phyloP scores from a whole-genome alignment of 2,888 invertebrate genomes.

The Platycheirus rosarum region DNA sequence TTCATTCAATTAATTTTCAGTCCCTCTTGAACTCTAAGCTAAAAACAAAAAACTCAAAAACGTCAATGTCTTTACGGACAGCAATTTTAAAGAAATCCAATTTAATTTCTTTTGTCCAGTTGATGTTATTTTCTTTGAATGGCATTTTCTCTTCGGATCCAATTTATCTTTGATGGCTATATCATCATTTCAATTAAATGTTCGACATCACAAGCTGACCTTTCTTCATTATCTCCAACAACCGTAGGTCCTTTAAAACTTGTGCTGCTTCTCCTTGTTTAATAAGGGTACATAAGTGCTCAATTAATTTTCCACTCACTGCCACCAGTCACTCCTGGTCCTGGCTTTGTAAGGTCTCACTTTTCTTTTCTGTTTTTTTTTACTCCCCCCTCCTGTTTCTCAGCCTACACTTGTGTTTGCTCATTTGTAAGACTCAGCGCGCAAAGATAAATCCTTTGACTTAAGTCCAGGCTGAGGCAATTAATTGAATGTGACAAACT shows the following conservation, averaged over 20 bases:
- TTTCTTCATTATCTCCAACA: slow-evolving; percentile 20
- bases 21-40: neutral
- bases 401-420: slow-evolving; percentile 7
- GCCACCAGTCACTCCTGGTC: slow-evolving; percentile 29
- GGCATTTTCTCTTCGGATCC: neutral
- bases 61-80: neutral
- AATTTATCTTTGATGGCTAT: neutral
- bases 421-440: slow-evolving; percentile 40
- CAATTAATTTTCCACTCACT: slow-evolving; percentile 61
- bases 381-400: slow-evolving; percentile 1
- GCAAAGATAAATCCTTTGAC: slow-evolving; percentile 40
- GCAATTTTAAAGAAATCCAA: slow-evolving; percentile 22
- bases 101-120: slow-evolving; percentile 11
- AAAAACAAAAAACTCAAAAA: slow-evolving; percentile 11
- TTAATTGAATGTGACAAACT: slow-evolving; percentile 54
- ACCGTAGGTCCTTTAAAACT: slow-evolving; percentile 1
- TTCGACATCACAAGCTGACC: slow-evolving; percentile 13
- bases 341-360: neutral
- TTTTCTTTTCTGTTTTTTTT: neutral
- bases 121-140: slow-evolving; percentile 4
- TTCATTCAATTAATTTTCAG: neutral
- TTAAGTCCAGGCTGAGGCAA: slow-evolving; percentile 34
- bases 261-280: neutral
- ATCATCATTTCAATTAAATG: slow-evolving; percentile 31
- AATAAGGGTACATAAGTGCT: slow-evolving; percentile 34